These are phyloP conservation scores for Xestia xanthographa DNA, from an alignment of 2,888 invertebrate species.

Conservation along the genomic window DNA sequence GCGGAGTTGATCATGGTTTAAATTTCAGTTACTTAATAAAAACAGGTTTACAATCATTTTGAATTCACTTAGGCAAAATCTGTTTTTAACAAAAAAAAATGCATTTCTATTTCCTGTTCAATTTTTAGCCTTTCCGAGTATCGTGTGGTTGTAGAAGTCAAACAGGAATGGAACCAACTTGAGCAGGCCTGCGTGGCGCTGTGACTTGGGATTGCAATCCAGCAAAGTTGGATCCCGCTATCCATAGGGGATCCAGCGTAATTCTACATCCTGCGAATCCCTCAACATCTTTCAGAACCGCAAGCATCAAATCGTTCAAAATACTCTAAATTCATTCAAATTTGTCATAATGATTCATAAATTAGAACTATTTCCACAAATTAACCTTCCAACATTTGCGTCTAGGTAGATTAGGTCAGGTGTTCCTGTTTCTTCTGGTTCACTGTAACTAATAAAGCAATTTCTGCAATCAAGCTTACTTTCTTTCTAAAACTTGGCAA, in stretches of 20 bases:
- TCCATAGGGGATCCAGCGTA: neutral
- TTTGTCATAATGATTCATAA: no score
- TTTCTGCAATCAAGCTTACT: neutral
- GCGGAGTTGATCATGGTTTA: slow-evolving; percentile 29
- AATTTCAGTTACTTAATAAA: slow-evolving; percentile 24
- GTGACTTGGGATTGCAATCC: neutral
- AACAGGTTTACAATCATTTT: no score
- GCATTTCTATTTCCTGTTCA: neutral
- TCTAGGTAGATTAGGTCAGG: neutral
- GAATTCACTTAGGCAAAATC: no score
- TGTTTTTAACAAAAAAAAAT: no score
- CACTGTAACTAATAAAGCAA: neutral
- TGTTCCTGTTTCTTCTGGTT: neutral
- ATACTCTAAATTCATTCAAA: neutral
- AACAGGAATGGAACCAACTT: neutral
- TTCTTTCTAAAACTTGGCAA: slow-evolving; percentile 2
- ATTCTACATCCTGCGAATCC: neutral
- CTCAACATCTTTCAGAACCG: no score
- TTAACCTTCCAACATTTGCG: neutral
- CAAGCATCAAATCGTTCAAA: neutral
- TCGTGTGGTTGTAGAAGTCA: neutral
- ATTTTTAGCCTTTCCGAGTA: neutral
- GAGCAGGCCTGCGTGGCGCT: neutral
- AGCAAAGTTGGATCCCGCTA: neutral
- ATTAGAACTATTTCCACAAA: no score